Evolutionary conservation across 2,888 invertebrate species (phyloP).

Genomic region (Nebria brevicollis): DNA sequence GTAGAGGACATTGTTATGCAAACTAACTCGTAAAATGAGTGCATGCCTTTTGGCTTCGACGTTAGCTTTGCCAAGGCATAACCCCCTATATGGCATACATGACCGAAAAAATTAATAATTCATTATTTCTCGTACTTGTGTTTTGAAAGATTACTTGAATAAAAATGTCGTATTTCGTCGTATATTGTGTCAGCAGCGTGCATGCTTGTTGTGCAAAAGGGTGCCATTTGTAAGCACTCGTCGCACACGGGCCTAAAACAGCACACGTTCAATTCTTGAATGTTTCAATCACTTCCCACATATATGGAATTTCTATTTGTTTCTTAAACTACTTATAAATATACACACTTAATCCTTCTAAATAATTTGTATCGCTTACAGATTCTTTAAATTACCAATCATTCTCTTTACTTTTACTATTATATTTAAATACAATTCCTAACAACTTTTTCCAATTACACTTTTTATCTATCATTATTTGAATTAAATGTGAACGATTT

Average conservation of each 20-base stretch:
- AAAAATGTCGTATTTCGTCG: constrained; percentile 47
- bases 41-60: constrained; percentile 15
- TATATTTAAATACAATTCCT: too few species aligned
- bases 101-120: constrained; percentile 45
- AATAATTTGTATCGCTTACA: too few species aligned
- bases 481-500: too few species aligned
- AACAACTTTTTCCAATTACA: too few species aligned
- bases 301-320: neutral
- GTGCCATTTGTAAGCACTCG: constrained; percentile 60
- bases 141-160: constrained; percentile 47
- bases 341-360: too few species aligned
- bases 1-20: constrained; percentile 37
- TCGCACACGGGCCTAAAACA: constrained; percentile 53
- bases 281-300: neutral
- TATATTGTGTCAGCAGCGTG: constrained; percentile 44
- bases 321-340: neutral
- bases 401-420: too few species aligned
- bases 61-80: neutral
- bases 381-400: too few species aligned
- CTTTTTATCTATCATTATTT: too few species aligned
- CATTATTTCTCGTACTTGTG: constrained; percentile 46
- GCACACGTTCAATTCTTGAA: neutral
- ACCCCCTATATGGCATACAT: neutral
- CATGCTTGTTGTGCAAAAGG: constrained; percentile 52
- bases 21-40: constrained; percentile 35